Evolutionary conservation across 2,888 invertebrate genomes (phyloP).

Genomic region (Myopa testacea): DNA sequence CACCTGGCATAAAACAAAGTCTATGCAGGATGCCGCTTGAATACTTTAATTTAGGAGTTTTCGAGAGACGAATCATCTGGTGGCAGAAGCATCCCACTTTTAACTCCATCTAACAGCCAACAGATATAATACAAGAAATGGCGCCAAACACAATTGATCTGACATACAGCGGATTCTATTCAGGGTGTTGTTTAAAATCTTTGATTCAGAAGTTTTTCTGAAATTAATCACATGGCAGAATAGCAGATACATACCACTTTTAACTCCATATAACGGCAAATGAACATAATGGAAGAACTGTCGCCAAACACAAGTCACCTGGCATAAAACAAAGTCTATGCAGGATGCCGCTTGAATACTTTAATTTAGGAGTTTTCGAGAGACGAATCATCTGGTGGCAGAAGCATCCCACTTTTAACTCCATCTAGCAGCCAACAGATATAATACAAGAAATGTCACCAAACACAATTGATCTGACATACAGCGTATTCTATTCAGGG

Average conservation of each 20-base stretch:
- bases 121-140: too few species aligned
- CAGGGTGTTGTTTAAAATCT: too few species aligned
- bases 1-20: conserved; percentile 49
- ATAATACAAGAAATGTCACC: background rate
- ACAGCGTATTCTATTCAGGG: too few species aligned
- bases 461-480: too few species aligned
- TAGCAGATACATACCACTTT: too few species aligned
- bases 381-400: conserved; percentile 41
- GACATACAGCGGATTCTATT: too few species aligned
- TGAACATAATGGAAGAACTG: too few species aligned
- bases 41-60: conserved; percentile 44
- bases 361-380: conserved; percentile 43
- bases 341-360: conserved; percentile 36
- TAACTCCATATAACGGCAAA: too few species aligned
- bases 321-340: conserved; percentile 11
- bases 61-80: conserved; percentile 45
- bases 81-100: conserved; percentile 47
- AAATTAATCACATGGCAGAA: too few species aligned
- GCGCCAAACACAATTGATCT: too few species aligned
- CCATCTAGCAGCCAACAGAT: background rate
- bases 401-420: conserved; percentile 50
- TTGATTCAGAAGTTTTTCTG: too few species aligned
- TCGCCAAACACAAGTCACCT: conserved; percentile 53
- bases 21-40: conserved; percentile 50
- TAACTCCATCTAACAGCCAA: conserved; percentile 34